Percentiles rank a stretch among this genome's conserved stretches.
Conservation (phyloP, 2,113 vertebrate genomes). For the Paradoxurus hermaphroditus region DNA sequence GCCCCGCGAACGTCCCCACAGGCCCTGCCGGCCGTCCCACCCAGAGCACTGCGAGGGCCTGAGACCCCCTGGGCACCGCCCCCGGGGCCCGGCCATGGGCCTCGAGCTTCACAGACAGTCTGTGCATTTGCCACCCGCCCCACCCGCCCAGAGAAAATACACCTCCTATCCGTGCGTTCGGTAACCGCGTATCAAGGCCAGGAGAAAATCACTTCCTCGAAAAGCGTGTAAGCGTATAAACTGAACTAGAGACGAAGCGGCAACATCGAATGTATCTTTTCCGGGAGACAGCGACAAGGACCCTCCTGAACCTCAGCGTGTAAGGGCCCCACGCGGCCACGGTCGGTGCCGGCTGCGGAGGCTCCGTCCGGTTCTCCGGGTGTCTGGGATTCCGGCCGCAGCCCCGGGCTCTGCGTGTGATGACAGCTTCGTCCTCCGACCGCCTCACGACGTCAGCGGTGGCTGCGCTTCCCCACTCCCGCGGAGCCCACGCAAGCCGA, state of each 20-base stretch:
- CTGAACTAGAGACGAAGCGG: not conserved
- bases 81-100: not conserved
- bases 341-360: not conserved
- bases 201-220: not conserved
- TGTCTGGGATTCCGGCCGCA: not conserved
- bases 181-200: not conserved
- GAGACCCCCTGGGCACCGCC: fast-evolving
- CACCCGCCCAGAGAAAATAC: fast-evolving
- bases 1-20: fast-evolving
- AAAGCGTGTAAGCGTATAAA: not conserved
- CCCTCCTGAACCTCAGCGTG: fast-evolving
- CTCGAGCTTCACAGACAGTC: fast-evolving
- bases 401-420: not conserved
- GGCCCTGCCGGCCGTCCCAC: too few species aligned
- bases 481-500: fast-evolving
- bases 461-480: not conserved
- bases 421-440: not conserved
- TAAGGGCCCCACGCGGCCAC: fast-evolving
- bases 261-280: not conserved
- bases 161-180: fast-evolving
- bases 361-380: not conserved
- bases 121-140: too few species aligned
- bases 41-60: fast-evolving
- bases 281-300: not conserved
- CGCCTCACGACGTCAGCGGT: not conserved